phyloP scores from a whole-genome alignment of 2,113 vertebrate genomes.

The Atherinomorus stipes region DNA sequence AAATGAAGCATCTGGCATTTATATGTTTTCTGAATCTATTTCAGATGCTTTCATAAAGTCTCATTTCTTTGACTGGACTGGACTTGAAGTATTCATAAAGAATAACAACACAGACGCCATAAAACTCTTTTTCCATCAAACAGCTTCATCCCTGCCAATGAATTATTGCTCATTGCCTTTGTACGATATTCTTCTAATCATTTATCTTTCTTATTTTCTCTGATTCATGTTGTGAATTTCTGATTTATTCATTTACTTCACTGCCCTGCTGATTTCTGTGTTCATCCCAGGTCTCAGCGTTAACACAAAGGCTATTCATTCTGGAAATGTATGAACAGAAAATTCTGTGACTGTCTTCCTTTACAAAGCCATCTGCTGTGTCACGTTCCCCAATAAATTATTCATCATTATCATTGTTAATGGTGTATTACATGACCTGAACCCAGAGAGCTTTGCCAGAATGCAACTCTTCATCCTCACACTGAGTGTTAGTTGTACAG shows the following conservation, averaged over 20 bases:
- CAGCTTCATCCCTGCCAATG: constrained; percentile 13
- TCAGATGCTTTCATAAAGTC: constrained; percentile 17
- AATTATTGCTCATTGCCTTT: constrained; percentile 15
- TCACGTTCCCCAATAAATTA: neutral
- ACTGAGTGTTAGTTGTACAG: neutral
- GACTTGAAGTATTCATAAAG: neutral
- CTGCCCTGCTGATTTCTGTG: constrained; percentile 6
- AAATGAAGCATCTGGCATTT: constrained; percentile 2
- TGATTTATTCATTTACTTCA: constrained; percentile 28
- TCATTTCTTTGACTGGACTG: constrained; percentile 19
- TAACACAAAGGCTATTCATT: constrained; percentile 11
- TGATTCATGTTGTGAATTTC: constrained; percentile 4
- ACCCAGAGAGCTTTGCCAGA: neutral
- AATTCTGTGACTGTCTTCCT: neutral
- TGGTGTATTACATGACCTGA: neutral
- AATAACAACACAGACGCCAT: neutral
- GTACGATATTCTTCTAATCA: neutral
- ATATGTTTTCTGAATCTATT: neutral
- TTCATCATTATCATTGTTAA: constrained; percentile 7
- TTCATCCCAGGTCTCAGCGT: neutral
- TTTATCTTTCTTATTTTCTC: constrained; percentile 1
- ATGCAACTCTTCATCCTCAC: neutral
- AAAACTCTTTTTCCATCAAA: constrained; percentile 17
- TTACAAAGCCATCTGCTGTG: neutral
- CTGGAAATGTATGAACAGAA: neutral